Evolutionary conservation across 2,797 vertebrate species (phyloP), one percentile per base, ranked within the genome.

Genomic region (Gadopsis bispinosus): DNA sequence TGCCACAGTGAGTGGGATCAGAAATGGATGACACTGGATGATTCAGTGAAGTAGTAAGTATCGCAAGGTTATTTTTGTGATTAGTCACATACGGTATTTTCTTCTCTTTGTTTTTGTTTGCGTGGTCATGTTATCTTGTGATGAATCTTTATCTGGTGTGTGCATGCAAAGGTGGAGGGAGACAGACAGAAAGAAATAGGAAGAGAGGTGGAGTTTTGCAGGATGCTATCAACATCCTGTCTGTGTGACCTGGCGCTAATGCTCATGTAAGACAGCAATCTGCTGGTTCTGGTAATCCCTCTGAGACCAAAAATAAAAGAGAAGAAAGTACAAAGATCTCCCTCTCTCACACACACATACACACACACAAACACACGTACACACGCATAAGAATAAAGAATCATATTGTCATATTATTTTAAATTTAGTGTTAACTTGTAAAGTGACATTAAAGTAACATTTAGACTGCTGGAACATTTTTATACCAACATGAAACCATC

Each of bases 211-310:
- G 77, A 84, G 78, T 79, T 84, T 83, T 83, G 43, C 64, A 83
- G 74, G 84, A 93, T 90, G 67, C 89, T 89, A 90, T 91, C 88
- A 85, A 84, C 85, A 88, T 91, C 90, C 92, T 89, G 90, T 81
- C 84, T 87, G 77, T 84, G 75, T 85, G 88, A 92, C 85, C 87
- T 90, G 87, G 64, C 82, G 74, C 63, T 74, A 84, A 84, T 79
- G 80, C 51, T 84, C 87, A 87, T 89, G 83, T 82, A 75, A 87
- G 85, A 90, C 79, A 85, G 74, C 71, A 64, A 85, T 84, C 83
- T 87, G 48, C 41, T 85, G 85, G 76, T 78, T 82, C 59, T 68
- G 45, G 69, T 71, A 60, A 75, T 79, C 65, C 82, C 69, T 79
- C 60, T 13, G 84, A 79, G 79, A 83, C 60, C 20, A 31, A 43